Conservation (phyloP, 1,140 invertebrate genomes). For the Anastrepha ludens region DNA sequence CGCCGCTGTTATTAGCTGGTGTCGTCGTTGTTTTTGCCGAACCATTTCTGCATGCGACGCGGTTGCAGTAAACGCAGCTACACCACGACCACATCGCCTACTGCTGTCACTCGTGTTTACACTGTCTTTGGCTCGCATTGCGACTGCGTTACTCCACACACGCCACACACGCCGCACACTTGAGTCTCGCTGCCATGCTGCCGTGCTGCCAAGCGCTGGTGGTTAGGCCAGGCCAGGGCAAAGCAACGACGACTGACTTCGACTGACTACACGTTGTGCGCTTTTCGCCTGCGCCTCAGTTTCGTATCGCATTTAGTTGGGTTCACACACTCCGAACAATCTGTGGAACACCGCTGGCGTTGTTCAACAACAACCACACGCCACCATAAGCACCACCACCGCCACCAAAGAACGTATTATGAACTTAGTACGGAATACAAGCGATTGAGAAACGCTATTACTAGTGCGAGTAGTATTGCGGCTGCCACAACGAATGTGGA, state of each 20-base stretch:
- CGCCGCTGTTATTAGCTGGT: conserved; percentile 11
- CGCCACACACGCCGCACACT: not conserved
- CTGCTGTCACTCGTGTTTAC: conserved; percentile 35
- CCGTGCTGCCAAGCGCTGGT: conserved; percentile 19
- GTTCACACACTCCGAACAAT: conserved; percentile 65
- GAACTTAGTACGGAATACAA: not conserved
- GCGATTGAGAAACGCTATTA: not conserved
- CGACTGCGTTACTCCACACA: conserved; percentile 31
- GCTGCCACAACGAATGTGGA: conserved; percentile 34
- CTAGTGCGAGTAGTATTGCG: conserved; percentile 31
- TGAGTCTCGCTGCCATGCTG: not conserved
- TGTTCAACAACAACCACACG: conserved; percentile 17
- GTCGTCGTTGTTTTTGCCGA: not conserved
- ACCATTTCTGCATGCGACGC: conserved; percentile 23
- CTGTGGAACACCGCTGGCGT: conserved; percentile 37
- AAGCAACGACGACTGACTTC: conserved; percentile 11
- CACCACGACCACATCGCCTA: not conserved
- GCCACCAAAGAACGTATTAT: conserved; percentile 37
- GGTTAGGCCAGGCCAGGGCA: conserved; percentile 37
- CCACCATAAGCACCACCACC: not conserved
- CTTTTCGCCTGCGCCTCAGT: conserved; percentile 63
- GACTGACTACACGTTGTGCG: conserved; percentile 53
- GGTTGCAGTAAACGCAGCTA: not conserved
- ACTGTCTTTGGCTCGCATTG: conserved; percentile 17
- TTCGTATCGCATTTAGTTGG: conserved; percentile 74